Conservation (phyloP, 2,797 vertebrate genomes). For the Morelia viridis region DNA sequence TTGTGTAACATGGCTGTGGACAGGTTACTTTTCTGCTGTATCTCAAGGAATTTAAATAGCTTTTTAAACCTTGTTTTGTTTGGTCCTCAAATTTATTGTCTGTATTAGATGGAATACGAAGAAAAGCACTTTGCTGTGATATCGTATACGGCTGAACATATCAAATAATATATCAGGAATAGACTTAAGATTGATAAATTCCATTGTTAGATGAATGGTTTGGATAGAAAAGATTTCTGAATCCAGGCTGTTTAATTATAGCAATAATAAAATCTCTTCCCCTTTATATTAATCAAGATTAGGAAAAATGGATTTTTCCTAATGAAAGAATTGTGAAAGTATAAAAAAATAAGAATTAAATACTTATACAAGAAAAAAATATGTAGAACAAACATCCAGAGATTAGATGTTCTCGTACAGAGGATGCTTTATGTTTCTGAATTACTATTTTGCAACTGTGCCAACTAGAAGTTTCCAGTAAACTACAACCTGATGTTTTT, state of each 20-base stretch:
- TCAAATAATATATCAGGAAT: background rate
- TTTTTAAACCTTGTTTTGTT: background rate
- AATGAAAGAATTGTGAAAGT: background rate
- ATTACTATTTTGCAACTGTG: background rate
- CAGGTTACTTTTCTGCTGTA: too few species aligned
- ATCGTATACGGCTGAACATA: background rate
- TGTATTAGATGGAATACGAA: background rate
- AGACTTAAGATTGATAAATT: background rate
- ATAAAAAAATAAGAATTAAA: background rate
- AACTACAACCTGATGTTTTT: background rate
- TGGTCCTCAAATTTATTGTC: background rate
- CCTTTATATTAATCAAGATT: background rate
- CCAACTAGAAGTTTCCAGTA: background rate
- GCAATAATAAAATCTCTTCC: background rate
- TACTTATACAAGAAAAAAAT: background rate
- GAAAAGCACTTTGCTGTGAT: background rate
- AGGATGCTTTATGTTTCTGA: background rate
- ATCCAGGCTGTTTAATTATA: background rate
- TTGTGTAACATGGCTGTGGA: too few species aligned
- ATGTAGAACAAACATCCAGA: background rate
- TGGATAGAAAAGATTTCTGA: background rate
- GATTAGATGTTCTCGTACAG: background rate
- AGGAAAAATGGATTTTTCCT: background rate
- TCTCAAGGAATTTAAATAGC: too few species aligned
- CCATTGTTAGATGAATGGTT: background rate